Percentiles rank a stretch among this genome's conserved stretches.
Conservation (phyloP, 2,797 vertebrate species). For the Otolemur crassicaudatus region DNA sequence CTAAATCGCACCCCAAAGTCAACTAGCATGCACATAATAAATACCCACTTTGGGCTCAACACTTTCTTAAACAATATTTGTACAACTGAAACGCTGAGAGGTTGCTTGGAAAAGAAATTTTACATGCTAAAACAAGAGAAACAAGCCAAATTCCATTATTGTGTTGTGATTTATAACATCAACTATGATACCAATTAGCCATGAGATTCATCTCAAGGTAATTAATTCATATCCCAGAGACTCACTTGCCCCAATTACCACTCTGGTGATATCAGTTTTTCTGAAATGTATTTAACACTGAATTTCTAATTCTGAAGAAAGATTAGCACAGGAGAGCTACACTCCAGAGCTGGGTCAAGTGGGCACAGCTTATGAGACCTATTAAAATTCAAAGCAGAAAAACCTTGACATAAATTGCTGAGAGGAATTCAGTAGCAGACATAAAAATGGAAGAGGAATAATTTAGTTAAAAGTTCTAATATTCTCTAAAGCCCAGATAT, state of each 20-base stretch:
- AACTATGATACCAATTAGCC: background rate
- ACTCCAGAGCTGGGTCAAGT: constrained; percentile 15
- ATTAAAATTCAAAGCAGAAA: background rate
- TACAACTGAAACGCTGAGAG: background rate
- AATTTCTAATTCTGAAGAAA: constrained; percentile 31
- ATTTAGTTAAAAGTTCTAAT: background rate
- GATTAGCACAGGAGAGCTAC: background rate
- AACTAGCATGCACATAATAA: background rate
- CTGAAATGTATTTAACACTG: background rate
- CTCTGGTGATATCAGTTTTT: background rate
- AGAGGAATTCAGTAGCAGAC: background rate
- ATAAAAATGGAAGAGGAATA: background rate
- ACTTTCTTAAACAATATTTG: background rate
- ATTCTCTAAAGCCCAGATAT: background rate
- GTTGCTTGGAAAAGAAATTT: background rate
- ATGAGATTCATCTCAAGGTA: background rate
- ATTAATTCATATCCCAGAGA: background rate
- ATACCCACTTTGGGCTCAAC: background rate
- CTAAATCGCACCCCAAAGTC: background rate
- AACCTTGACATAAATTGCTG: constrained; percentile 10
- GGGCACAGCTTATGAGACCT: background rate
- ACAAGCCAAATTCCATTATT: background rate
- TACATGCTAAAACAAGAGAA: background rate
- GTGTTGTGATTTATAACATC: background rate
- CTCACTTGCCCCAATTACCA: background rate